These are phyloP conservation scores for Megaustenia siamemsis DNA, from an alignment of 2,888 invertebrate species.

Conservation along the genomic window DNA sequence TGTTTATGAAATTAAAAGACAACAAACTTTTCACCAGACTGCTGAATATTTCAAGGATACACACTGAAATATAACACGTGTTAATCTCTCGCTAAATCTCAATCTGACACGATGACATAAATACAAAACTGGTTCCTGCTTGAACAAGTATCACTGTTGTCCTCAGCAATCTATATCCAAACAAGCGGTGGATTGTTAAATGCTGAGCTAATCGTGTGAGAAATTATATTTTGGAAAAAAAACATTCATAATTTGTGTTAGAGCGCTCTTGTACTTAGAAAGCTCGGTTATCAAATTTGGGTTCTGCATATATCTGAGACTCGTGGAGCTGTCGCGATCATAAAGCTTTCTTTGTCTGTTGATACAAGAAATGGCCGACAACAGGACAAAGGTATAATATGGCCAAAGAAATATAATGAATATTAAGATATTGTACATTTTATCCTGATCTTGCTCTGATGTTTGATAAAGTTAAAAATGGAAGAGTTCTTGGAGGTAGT, in stretches of 20 bases:
- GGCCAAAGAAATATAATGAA: no score
- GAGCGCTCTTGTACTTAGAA: not conserved
- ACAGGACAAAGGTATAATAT: no score
- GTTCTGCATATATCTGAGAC: not conserved
- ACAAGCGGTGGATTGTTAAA: not conserved
- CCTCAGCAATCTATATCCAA: not conserved
- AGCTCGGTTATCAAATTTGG: not conserved
- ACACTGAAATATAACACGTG: not conserved
- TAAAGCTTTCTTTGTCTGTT: no score
- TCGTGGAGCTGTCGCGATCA: not conserved
- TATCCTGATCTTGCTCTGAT: no score
- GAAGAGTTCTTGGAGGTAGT: no score
- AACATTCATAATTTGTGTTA: not conserved
- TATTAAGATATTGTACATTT: no score
- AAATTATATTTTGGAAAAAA: not conserved
- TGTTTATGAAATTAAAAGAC: no score
- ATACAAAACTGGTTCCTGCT: not conserved
- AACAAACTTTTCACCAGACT: no score
- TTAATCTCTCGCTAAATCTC: not conserved
- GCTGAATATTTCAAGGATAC: no score
- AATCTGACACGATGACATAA: not conserved
- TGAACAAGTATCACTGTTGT: not conserved
- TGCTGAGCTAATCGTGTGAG: not conserved
- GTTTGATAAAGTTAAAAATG: no score
- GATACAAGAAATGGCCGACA: no score